phyloP scores from a whole-genome alignment of 2,797 vertebrate genomes.

The Melanotaenia parkinsoni region DNA sequence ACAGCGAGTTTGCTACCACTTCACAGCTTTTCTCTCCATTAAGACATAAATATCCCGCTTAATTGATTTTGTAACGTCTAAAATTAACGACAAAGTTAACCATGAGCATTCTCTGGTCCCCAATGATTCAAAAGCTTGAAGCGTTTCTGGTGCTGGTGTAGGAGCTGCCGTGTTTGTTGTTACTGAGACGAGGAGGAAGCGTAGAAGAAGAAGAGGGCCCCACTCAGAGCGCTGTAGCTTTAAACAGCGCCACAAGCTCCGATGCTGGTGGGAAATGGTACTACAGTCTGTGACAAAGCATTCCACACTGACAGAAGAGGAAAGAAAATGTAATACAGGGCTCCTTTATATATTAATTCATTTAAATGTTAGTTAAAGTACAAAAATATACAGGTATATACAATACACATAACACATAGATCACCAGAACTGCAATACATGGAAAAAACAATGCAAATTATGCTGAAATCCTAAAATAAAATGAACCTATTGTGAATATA shows the following conservation, averaged over 20 bases:
- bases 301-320: not conserved
- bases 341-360: no score
- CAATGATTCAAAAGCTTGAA: not conserved
- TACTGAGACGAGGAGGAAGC: slow-evolving; percentile 17
- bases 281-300: slow-evolving; percentile 13
- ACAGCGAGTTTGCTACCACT: not conserved
- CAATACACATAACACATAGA: not conserved
- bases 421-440: not conserved
- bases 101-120: not conserved
- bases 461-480: not conserved
- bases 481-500: not conserved
- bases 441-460: not conserved
- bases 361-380: not conserved
- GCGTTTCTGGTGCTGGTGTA: fast-evolving
- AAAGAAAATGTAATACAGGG: not conserved
- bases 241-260: slow-evolving; percentile 55
- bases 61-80: not conserved
- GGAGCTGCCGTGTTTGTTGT: slow-evolving; percentile 37
- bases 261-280: slow-evolving; percentile 17
- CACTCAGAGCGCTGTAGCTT: not conserved
- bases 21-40: not conserved
- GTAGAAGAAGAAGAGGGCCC: slow-evolving; percentile 40
- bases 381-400: not conserved
- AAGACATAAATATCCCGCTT: not conserved
- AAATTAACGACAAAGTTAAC: not conserved